Evolutionary conservation across 2,113 vertebrate species (phyloP).

Genomic region (Lampris incognitus): DNA sequence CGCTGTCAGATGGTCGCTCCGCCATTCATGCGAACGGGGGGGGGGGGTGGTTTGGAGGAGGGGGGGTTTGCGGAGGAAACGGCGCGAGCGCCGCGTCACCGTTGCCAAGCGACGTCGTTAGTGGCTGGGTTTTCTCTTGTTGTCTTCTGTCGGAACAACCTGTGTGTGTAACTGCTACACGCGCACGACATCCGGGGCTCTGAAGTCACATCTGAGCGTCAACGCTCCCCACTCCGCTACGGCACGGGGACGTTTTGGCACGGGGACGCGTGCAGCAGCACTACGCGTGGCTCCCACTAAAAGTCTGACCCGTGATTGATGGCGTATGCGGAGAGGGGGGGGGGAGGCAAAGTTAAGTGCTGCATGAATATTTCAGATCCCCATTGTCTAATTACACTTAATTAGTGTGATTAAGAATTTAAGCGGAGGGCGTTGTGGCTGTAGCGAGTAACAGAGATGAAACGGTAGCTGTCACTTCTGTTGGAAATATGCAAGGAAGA

Average conservation of each 20-base stretch:
- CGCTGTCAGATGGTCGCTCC: conserved; percentile 67
- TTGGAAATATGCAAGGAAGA: conserved; percentile 39
- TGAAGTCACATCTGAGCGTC: not conserved
- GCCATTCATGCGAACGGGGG: conserved; percentile 60
- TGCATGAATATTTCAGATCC: conserved; percentile 67
- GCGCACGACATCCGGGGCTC: conserved; percentile 2
- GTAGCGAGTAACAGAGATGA: conserved; percentile 41
- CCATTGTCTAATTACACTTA: conserved; percentile 69
- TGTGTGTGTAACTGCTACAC: conserved; percentile 15
- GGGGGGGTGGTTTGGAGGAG: too few species aligned
- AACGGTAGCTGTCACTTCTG: conserved; percentile 46
- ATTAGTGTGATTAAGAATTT: conserved; percentile 72
- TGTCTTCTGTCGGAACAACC: conserved; percentile 33
- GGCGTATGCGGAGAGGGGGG: conserved; percentile 44
- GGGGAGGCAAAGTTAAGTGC: conserved; percentile 62
- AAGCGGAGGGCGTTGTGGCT: conserved; percentile 45
- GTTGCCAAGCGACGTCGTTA: conserved; percentile 22
- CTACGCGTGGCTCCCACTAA: conserved; percentile 22
- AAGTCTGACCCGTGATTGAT: conserved; percentile 39
- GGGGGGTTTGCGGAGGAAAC: conserved; percentile 31
- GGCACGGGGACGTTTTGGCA: not conserved
- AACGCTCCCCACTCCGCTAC: not conserved
- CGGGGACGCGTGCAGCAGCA: conserved; percentile 7
- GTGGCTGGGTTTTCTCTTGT: conserved; percentile 25
- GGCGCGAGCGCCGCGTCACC: conserved; percentile 11